Conservation (phyloP, 1,140 invertebrate species). For the Zaprionus ornatus region DNA sequence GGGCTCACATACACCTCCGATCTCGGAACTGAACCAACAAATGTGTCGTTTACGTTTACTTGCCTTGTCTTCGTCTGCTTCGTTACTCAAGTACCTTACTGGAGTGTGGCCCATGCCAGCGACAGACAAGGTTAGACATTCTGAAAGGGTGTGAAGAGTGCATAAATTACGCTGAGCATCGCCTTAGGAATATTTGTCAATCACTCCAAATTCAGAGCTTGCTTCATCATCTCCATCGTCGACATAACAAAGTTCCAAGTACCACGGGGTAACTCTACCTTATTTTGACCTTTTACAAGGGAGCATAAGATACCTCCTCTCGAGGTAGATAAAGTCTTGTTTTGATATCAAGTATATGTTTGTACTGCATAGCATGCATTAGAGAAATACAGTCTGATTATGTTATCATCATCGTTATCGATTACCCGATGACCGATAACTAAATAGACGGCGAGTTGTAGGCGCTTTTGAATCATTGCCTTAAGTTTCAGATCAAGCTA, state of each 20-base stretch:
- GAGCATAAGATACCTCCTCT: too few relatives aligned
- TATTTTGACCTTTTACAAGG: constrained; percentile 14
- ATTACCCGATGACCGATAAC: too few relatives aligned
- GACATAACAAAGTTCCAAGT: constrained; percentile 25
- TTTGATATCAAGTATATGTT: too few relatives aligned
- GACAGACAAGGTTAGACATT: background rate
- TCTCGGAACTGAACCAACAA: too few relatives aligned
- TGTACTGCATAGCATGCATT: too few relatives aligned
- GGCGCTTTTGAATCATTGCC: too few relatives aligned
- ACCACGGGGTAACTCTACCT: constrained; percentile 16
- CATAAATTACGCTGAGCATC: constrained; percentile 31
- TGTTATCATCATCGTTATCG: too few relatives aligned
- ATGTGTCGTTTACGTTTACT: background rate
- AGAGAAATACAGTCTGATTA: too few relatives aligned
- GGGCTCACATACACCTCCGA: too few relatives aligned
- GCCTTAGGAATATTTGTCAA: constrained; percentile 47
- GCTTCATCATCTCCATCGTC: constrained; percentile 24
- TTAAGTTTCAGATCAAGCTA: background rate
- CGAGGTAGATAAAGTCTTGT: too few relatives aligned
- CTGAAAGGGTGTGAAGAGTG: constrained; percentile 31
- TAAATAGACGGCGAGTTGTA: too few relatives aligned
- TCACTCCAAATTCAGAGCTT: constrained; percentile 39
- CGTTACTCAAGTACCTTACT: background rate
- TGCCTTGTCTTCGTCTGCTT: background rate
- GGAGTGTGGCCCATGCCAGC: background rate